A percentile compares a stretch with the other conserved stretches of the same genome.
Evolutionary conservation across 2,113 vertebrate genomes (phyloP).

Genomic region (Pelodiscus sinensis): DNA sequence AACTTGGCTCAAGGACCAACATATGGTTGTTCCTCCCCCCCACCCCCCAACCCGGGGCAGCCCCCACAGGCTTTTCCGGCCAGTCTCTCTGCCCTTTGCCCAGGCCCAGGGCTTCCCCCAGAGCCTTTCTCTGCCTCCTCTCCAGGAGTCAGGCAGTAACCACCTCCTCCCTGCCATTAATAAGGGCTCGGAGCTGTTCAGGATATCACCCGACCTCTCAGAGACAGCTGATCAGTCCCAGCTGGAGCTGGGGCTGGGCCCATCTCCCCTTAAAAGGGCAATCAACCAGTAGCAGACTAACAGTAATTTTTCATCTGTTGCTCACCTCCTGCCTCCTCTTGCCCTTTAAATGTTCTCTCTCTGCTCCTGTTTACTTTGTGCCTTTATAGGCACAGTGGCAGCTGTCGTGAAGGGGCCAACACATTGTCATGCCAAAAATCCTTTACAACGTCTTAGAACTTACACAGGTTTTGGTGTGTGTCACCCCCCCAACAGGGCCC

Average conservation of each 20-base stretch:
- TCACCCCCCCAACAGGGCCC: neutral
- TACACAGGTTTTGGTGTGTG: neutral
- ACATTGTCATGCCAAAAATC: neutral
- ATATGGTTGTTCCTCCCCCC: neutral
- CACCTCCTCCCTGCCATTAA: neutral
- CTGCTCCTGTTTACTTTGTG: neutral
- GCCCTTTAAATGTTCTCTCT: neutral
- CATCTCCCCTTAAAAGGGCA: neutral
- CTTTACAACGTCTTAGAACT: neutral
- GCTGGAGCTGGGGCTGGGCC: neutral
- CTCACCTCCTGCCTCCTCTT: rapidly evolving
- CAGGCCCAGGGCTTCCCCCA: neutral
- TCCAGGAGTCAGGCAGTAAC: neutral
- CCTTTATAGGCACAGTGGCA: neutral
- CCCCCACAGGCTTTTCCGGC: neutral
- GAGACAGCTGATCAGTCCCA: neutral
- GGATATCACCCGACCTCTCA: neutral
- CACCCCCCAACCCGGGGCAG: neutral
- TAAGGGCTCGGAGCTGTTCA: neutral
- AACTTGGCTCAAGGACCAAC: too few relatives aligned
- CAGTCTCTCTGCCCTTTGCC: neutral
- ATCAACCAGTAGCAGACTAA: neutral
- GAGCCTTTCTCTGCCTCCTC: neutral
- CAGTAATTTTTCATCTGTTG: neutral
- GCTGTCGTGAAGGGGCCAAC: neutral